A percentile compares a stretch with the other conserved stretches of the same genome.
phyloP scores from a whole-genome alignment of 2,888 invertebrate genomes.

The Panopea generosa region DNA sequence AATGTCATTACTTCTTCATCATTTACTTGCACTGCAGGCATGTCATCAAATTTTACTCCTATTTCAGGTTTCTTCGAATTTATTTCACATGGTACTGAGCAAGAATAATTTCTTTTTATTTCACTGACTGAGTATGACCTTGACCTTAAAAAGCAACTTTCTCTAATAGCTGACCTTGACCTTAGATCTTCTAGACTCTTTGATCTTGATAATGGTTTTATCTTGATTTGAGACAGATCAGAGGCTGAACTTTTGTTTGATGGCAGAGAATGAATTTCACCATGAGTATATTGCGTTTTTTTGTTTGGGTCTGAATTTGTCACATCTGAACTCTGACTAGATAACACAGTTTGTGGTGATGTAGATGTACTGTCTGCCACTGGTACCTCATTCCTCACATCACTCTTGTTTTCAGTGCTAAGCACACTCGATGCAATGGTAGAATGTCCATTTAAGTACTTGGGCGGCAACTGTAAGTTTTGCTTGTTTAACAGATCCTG shows the following conservation, averaged over 20 bases:
- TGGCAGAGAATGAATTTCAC: too few species aligned
- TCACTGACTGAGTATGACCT: conserved; percentile 25
- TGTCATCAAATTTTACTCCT: neutral
- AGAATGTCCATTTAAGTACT: conserved; percentile 25
- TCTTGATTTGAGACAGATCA: too few species aligned
- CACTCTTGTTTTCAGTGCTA: conserved; percentile 27
- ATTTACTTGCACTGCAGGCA: neutral
- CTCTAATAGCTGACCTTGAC: too few species aligned
- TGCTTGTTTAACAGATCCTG: conserved; percentile 40
- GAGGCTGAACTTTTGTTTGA: too few species aligned
- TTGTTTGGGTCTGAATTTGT: too few species aligned
- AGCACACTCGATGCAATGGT: conserved; percentile 24
- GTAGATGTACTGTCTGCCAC: neutral
- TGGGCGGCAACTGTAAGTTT: conserved; percentile 19
- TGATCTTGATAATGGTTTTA: conserved; percentile 17
- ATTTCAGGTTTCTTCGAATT: too few species aligned
- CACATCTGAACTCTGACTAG: too few species aligned
- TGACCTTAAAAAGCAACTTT: conserved; percentile 9
- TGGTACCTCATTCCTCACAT: conserved; percentile 22
- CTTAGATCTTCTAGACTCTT: conserved; percentile 22
- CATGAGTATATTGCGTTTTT: too few species aligned
- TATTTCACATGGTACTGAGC: too few species aligned
- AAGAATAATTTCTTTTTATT: too few species aligned
- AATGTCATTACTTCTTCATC: conserved; percentile 28
- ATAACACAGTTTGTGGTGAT: too few species aligned